These are phyloP conservation scores for Enhydra lutris DNA, from an alignment of 2,113 vertebrate genomes.

Conservation along the genomic window DNA sequence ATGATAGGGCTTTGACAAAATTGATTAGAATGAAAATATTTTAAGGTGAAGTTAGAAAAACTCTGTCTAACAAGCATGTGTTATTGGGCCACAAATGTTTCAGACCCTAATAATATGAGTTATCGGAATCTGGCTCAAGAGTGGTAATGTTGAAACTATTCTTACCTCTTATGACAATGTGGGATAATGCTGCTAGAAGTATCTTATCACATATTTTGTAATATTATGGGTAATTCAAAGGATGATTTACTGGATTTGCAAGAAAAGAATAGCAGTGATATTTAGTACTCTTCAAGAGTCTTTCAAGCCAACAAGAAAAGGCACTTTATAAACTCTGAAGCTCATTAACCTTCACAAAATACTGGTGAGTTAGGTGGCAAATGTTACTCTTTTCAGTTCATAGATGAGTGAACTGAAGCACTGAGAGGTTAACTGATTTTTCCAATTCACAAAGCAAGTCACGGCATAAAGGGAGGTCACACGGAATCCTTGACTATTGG, in stretches of 20 bases:
- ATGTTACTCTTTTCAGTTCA: slow-evolving; percentile 54
- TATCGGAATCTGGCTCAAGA: neutral
- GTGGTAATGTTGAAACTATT: neutral
- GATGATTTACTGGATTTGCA: neutral
- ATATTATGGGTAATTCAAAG: neutral
- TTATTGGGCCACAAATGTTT: neutral
- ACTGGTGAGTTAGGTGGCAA: slow-evolving; percentile 39
- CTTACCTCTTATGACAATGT: neutral
- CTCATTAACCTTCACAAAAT: slow-evolving; percentile 61
- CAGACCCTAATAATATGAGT: neutral
- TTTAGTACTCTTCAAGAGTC: neutral
- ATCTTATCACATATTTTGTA: neutral
- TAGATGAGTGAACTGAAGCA: slow-evolving; percentile 50
- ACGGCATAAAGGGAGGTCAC: slow-evolving; percentile 33
- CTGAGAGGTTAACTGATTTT: slow-evolving; percentile 66
- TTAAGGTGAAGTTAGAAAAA: neutral
- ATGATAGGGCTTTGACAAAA: neutral
- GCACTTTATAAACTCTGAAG: slow-evolving; percentile 52
- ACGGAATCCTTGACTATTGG: neutral
- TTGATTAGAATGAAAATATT: slow-evolving; percentile 1
- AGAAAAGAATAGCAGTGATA: neutral
- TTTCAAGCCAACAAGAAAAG: slow-evolving; percentile 31
- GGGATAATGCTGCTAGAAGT: neutral
- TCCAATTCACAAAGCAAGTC: slow-evolving; percentile 69
- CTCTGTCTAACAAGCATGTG: neutral